Evolutionary conservation across 2,888 invertebrate species (phyloP), one percentile per base, ranked within the genome.

Genomic region (Chorisops tibialis): DNA sequence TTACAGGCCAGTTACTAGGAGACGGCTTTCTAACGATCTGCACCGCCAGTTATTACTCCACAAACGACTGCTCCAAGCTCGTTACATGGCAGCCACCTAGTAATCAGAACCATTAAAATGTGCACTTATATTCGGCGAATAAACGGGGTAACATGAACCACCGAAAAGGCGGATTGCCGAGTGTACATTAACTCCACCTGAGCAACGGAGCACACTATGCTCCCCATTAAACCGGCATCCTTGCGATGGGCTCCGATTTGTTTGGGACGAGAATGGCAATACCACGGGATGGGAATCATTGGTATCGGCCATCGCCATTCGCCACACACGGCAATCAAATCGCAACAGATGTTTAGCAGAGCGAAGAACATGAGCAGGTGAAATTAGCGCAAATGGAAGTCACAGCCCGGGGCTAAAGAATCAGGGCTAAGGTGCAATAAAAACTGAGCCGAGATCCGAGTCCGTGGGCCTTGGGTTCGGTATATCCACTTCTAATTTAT

Each of bases 301-400:
- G 30, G 30, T 9, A 30, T 30, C 30, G 9, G 3, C 30, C 30
- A 43, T 56, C 22, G 45, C 56, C 24, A 56, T 56, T 56, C 56
- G 56, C 56, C 56, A 56, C 45, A 56, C 56, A 56, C 56, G 18
- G 56, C 56, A 56, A 56, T 56, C 56, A 54, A 43, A 45, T 43
- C 56, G 51, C 45, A 64, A 64, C 64, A 64, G 64, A 64, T 64
- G 64, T 64, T 64, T 64, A 64, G 45, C 45, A 47, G 51, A 37
- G 38, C 45, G 43, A 50, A 59, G 58, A 59, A 48, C 48, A 49
- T 59, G 35, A 59, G 52, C 64, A 64, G 64, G 64, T 64, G 64
- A 61, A 63, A 63, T 63, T 63, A 63, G 61, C 60, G 63, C 61
- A 63, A 63, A 64, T 64, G 64, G 64, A 64, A 62, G 64, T 64